Base-by-base conservation (phyloP, 1,140 invertebrate species). In the Habropoda laboriosa region DNA sequence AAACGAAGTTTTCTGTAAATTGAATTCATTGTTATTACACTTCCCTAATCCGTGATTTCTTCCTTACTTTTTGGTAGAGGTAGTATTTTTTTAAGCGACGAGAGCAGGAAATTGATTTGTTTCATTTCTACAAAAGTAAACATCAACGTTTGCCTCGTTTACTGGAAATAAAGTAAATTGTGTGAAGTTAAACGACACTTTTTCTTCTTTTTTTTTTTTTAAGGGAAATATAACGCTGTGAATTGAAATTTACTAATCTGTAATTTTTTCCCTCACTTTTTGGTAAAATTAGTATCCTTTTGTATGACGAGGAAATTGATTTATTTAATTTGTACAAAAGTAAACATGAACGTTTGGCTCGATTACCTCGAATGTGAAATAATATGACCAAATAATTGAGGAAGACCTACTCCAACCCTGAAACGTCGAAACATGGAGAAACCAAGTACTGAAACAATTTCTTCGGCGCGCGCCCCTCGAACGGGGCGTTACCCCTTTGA, bases 401-500 rank as follows among this genome's bases (percentile, higher is more conserved):
- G 75, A 84, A 84, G 61, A 80, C 74, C 64, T 51, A 75, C 47
- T 38, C 61, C 27, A 53, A 64, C 64, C 38, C 61, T 57, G 21
- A 58, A 81, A 81, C 71, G 79, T 60, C 47, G 66, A 64, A 61
- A 66, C 60, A 51, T 76, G 32, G 70, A 80, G 82, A 71, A 72
- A 72, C 57, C 68, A 57, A 71, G 38, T 40, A 35, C 24, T 40
- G 68, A 76, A 86, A 82, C 49, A 82, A 82, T 86, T 86, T 86
- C 83, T 82, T 86, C 13, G 35, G 24, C 30, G 55, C 42, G 21
- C 66, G 35, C 57, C 27, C 61, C 64, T 71, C 49, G 40, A 40
- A 51, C 67, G 75, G 42, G 55, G 55, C 42, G 72, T 79, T 79
- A 77, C 47, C 68, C 77, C 80, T 86, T 86, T 86, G 73, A 80